phyloP scores from a whole-genome alignment of 2,888 invertebrate species.

The Acanthopleura granulata region DNA sequence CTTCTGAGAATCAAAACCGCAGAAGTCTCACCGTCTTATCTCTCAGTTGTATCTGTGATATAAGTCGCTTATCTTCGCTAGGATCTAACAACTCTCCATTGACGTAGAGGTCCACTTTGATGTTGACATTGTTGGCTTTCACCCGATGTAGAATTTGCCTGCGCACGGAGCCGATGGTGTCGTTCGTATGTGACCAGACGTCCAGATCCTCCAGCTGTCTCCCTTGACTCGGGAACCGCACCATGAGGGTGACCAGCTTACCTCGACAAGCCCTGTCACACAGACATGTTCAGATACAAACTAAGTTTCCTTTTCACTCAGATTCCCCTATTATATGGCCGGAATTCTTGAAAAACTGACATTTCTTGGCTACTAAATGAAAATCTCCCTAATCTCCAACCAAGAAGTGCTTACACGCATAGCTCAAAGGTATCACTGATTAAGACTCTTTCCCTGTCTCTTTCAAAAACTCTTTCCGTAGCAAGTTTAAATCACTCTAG shows the following conservation, averaged over 20 bases:
- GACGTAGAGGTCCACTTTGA: slow-evolving; percentile 90
- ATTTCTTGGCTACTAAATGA: too few species aligned
- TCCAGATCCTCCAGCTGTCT: slow-evolving; percentile 87
- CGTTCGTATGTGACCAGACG: slow-evolving; percentile 92
- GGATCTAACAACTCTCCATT: slow-evolving; percentile 91
- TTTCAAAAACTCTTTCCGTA: too few species aligned
- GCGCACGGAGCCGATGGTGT: slow-evolving; percentile 89
- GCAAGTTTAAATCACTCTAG: too few species aligned
- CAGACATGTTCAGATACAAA: not conserved
- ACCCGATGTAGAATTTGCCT: slow-evolving; percentile 73
- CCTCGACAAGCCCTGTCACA: slow-evolving; percentile 85
- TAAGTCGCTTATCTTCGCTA: slow-evolving; percentile 86
- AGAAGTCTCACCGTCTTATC: slow-evolving; percentile 83
- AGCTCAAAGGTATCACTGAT: too few species aligned
- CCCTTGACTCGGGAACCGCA: slow-evolving; percentile 89
- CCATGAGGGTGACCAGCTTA: slow-evolving; percentile 87
- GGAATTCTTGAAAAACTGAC: too few species aligned
- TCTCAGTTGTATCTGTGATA: slow-evolving; percentile 86
- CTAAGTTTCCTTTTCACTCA: too few species aligned
- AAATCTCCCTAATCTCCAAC: too few species aligned
- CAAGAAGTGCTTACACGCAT: too few species aligned
- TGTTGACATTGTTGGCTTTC: slow-evolving; percentile 75
- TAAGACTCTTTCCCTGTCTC: too few species aligned
- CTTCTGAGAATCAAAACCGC: too few species aligned
- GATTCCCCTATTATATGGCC: too few species aligned